phyloP scores from a whole-genome alignment of 2,797 vertebrate genomes.

The Leptatherina wallacei region DNA sequence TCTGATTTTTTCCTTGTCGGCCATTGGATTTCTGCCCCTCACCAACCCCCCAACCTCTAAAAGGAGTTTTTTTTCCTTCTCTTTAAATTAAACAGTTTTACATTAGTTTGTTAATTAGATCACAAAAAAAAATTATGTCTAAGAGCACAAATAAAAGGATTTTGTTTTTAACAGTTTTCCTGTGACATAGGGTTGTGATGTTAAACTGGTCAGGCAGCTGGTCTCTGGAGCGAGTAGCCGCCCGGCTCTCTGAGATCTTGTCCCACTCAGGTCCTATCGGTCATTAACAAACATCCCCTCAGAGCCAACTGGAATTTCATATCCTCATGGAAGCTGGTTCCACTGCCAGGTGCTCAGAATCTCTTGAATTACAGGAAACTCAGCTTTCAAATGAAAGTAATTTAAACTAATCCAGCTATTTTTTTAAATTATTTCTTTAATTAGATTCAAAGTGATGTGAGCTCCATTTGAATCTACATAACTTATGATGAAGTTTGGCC shows the following conservation, averaged over 20 bases:
- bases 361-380: background rate
- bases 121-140: background rate
- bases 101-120: background rate
- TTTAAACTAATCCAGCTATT: background rate
- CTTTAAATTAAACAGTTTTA: too few relatives aligned
- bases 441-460: background rate
- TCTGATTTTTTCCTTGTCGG: too few relatives aligned
- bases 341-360: background rate
- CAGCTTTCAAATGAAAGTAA: background rate
- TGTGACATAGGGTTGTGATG: background rate
- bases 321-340: slow-evolving; percentile 61
- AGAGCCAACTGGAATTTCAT: slow-evolving; percentile 81
- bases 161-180: background rate
- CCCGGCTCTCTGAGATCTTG: slow-evolving; percentile 8
- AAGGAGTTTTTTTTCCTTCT: too few relatives aligned
- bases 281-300: slow-evolving; percentile 62
- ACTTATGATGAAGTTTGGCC: background rate
- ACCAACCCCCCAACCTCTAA: too few relatives aligned
- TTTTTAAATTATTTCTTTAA: background rate
- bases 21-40: too few relatives aligned
- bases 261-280: slow-evolving; percentile 59
- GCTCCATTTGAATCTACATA: background rate
- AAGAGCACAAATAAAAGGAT: background rate
- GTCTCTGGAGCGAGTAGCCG: background rate
- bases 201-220: background rate